phyloP scores from a whole-genome alignment of 2,797 vertebrate species.

The Alcedo atthis region DNA sequence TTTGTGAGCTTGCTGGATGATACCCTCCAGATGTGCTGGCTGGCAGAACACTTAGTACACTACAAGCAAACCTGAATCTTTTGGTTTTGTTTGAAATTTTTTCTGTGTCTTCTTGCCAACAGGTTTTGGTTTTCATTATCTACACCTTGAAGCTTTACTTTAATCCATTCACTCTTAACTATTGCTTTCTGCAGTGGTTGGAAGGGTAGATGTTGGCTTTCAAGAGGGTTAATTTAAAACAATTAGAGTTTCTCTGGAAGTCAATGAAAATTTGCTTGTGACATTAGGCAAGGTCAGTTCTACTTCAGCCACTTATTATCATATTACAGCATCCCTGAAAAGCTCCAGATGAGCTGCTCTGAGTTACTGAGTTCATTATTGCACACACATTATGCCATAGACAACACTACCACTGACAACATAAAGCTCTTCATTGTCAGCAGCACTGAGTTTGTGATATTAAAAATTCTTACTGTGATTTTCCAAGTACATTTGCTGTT shows the following conservation, averaged over 20 bases:
- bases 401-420: neutral
- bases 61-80: neutral
- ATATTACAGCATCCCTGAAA: neutral
- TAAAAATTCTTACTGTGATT: conserved; percentile 90
- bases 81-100: neutral
- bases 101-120: neutral
- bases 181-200: neutral
- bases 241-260: neutral
- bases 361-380: conserved; percentile 18
- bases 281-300: neutral
- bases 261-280: neutral
- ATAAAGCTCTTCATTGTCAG: neutral
- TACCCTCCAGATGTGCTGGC: neutral
- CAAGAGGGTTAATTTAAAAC: neutral
- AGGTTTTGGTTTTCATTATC: neutral
- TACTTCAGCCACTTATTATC: neutral
- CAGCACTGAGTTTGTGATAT: conserved; percentile 32
- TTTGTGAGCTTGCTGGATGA: neutral
- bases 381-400: neutral
- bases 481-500: conserved; percentile 99
- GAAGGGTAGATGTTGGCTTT: neutral
- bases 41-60: neutral
- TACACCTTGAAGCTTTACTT: neutral
- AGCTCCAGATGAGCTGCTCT: neutral
- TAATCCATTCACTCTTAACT: neutral